Evolutionary conservation across 2,888 invertebrate genomes (phyloP), one percentile per base, ranked within the genome.

Genomic region (Erebia epiphron): DNA sequence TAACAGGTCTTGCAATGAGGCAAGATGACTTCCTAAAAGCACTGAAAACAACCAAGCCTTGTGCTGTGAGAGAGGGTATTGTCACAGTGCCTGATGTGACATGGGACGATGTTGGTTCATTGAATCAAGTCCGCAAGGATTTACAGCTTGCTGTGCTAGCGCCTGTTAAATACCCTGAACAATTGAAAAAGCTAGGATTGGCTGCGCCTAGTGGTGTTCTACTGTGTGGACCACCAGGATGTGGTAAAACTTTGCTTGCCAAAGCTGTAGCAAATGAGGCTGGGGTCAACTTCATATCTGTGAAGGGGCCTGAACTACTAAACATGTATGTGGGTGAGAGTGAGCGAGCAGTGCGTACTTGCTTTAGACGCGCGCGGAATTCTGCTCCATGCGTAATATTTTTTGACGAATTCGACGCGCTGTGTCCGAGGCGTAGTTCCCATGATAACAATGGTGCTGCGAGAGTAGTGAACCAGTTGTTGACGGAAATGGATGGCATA

Each of bases 241-340:
- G 98, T 84, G 98, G 98, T 64, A 99, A 99, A 94, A 99, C 99
- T 0, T 93, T 99, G 43, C 90, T 99, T 67, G 99, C 99, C 1
- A 99, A 99, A 94, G 99, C 99, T 35, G 96, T 99, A 54, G 99
- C 99, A 0, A 99, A 99, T 91, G 99, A 99, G 91, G 98, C 99
- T 54, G 99, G 99, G 49, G 98, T 99, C 56, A 99, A 99, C 91
- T 99, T 99, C 80, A 98, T 99, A 80, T 98, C 99, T 9, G 99
- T 99, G 1, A 99, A 99, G 92, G 99, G 99, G 16, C 99, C 99
- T 0, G 99, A 99, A 89, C 90, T 99, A 68, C 94, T 99, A 70
- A 99, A 98, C 84, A 99, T 99, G 99, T 99, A 99, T 89, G 98
- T 99, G 18, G 99, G 99, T 72, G 99, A 99, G 91, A 99, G 99